Evolutionary conservation across 2,113 vertebrate genomes (phyloP).

Genomic region (Caloenas nicobarica): DNA sequence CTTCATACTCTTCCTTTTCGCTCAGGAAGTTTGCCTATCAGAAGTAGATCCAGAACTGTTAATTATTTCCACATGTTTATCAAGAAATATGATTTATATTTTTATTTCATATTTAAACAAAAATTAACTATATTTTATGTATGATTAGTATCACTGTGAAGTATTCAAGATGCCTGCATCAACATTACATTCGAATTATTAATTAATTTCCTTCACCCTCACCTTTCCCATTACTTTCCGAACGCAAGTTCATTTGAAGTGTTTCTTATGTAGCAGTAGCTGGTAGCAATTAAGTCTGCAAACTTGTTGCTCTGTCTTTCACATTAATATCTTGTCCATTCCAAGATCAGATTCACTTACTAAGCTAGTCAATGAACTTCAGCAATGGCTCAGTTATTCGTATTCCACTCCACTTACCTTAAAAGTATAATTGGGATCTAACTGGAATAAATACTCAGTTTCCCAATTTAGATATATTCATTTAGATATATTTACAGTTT

Average conservation of each 20-base stretch:
- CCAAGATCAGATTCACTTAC: background rate
- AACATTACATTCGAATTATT: background rate
- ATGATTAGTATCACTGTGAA: background rate
- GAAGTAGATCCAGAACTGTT: background rate
- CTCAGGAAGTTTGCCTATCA: background rate
- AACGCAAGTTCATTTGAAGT: background rate
- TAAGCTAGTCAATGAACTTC: background rate
- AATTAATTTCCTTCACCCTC: background rate
- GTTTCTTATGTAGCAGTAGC: background rate
- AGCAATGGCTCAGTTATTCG: background rate
- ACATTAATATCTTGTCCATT: background rate
- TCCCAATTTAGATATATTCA: background rate
- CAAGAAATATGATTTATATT: background rate
- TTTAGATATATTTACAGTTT: background rate
- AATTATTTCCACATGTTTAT: background rate
- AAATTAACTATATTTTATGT: background rate
- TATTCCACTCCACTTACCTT: background rate
- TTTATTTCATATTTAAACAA: background rate
- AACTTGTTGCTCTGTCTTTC: background rate
- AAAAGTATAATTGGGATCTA: background rate
- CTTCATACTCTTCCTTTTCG: background rate
- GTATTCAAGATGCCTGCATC: background rate
- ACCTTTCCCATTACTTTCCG: background rate
- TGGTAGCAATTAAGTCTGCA: background rate
- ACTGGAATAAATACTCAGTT: background rate